phyloP scores from a whole-genome alignment of 1,140 invertebrate species.

The Pseudachorutes palmiensis region DNA sequence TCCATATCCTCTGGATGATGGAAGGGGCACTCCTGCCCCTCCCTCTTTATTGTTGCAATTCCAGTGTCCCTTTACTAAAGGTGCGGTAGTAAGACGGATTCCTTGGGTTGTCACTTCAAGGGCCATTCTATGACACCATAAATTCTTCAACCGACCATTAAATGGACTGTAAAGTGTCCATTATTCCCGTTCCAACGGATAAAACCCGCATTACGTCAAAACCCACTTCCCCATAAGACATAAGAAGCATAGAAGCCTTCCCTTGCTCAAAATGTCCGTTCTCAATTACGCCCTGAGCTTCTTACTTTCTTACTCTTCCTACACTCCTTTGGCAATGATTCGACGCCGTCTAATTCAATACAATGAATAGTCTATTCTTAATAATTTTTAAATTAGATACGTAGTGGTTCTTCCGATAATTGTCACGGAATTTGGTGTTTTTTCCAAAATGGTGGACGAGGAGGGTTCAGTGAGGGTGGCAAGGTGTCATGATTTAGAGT shows the following conservation, averaged over 20 bases:
- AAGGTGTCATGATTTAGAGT: conserved; percentile 38
- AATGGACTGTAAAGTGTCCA: conserved; percentile 39
- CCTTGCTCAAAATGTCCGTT: background rate
- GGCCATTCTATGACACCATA: conserved; percentile 36
- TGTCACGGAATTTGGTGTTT: too few relatives aligned
- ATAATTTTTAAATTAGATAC: too few relatives aligned
- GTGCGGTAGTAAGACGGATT: conserved; percentile 20
- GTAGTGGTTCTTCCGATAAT: too few relatives aligned
- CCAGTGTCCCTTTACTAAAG: background rate
- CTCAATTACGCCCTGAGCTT: conserved; percentile 19
- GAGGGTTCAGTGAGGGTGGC: background rate
- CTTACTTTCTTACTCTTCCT: conserved; percentile 7
- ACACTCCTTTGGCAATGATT: background rate
- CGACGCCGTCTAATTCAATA: too few relatives aligned
- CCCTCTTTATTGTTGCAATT: background rate
- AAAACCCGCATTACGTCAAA: conserved; percentile 34
- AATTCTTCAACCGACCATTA: conserved; percentile 38
- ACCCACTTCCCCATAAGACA: conserved; percentile 22
- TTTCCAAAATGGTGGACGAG: background rate
- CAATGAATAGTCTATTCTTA: background rate
- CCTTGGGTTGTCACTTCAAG: conserved; percentile 31
- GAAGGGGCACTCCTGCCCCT: background rate
- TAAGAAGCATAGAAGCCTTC: background rate
- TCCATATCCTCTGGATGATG: background rate
- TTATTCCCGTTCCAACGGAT: conserved; percentile 35